Base-by-base conservation (phyloP, 2,888 invertebrate species). In the Chrysomela aeneicollis region DNA sequence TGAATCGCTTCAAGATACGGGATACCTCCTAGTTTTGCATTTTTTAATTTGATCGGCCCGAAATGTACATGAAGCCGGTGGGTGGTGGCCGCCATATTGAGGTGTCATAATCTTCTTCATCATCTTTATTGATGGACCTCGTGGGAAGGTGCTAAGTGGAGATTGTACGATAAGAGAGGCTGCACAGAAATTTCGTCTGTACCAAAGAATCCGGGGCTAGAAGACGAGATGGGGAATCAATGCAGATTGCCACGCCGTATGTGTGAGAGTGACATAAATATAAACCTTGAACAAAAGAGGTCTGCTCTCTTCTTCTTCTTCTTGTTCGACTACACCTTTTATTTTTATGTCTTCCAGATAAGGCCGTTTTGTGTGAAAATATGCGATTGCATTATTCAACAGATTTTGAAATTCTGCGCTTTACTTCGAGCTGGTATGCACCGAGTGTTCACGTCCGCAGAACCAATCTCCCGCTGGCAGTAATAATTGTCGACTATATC, bases 321-420 rank as follows among this genome's bases (percentile, higher is more conserved):
- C 35, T 10, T 10, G 8, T n/a, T n/a, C n/a, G 35, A 35, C 3
- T 35, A 15, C 46, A 58, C 18, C 51, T 53, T 60, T 59, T 55
- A 54, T 54, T 64, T 67, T 64, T 67, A 35, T 60, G 47, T 64
- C 49, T 61, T 63, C 59, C 54, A 49, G 42, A 50, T 52, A 67
- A 63, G 67, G 66, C 67, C 63, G 67, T 68, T 67, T 68, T 70
- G 71, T 66, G 72, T 70, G 69, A 73, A 73, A 70, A 71, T 72
- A 73, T 71, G 63, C 64, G 60, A 55, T 61, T 73, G 73, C 69
- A 73, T 71, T 61, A 72, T 72, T 73, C 70, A 73, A 66, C 63
- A 62, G 63, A 67, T 67, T 71, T 73, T 70, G 71, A 72, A 70
- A 72, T 73, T 72, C 72, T 68, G 67, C 67, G 53, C 70, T 68